Base-by-base conservation (phyloP, 2,113 vertebrate species). In the Murina feae region DNA sequence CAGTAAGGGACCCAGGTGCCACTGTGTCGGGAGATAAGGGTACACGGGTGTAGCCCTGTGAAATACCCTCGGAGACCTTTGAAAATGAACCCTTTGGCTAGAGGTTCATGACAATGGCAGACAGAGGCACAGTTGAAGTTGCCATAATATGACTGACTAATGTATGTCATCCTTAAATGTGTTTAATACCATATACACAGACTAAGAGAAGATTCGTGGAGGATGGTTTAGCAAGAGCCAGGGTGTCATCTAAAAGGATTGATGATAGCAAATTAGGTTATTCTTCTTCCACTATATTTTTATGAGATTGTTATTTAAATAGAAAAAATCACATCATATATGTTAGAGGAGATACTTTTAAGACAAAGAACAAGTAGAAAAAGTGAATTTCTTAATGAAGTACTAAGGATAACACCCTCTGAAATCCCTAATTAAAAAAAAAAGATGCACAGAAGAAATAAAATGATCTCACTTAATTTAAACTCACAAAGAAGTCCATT, bases 381-480 rank as follows among this genome's bases (percentile, higher is more conserved):
- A 83, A 79, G 47, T 86, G 63, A 93, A 47, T 66, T 66, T 76
- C 23, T 90, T 53, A 74, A 13, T n/a, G 55, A 39, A 66, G 39
- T 42, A 53, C 32, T 82, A 60, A 83, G 39, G 44, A 21, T 42
- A 58, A 71, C 44, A 55, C 12, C 17, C 65, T 82, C 28, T 80
- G 60, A 85, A 94, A 90, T 90, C 66, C 68, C 88, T 83, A 83
- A 71, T 37, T 7, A 42, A 96, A 90, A 81, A 93, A 93, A 55
- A 32, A 81, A 9, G 51, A 78, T 6, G 5, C 42, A 82, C 30
- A 68, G 28, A 63, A 86, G 21, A 86, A 96, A 96, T 55, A 90
- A 60, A 58, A 80, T 58, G 51, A 55, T 51, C 81, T 87, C 68
- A 90, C 47, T 63, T 74, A 84, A 86, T 53, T 30, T 78, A 88